These are phyloP conservation scores for Mycetomoellerius zeteki DNA, from an alignment of 1,140 invertebrate genomes.

Conservation along the genomic window DNA sequence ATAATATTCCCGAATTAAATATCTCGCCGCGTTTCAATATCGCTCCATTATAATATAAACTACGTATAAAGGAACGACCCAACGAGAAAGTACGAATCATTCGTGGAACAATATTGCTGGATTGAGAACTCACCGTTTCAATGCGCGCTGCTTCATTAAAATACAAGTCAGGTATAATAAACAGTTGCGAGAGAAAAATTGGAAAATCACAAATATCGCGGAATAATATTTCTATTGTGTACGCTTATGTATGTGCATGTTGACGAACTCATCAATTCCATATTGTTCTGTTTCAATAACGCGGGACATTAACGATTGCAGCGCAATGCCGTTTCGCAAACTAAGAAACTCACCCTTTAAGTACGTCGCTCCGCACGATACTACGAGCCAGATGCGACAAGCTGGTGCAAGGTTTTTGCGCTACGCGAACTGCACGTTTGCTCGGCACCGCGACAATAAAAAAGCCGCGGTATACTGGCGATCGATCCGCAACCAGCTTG, in stretches of 20 bases:
- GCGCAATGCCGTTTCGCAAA: neutral
- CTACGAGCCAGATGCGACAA: constrained; percentile 30
- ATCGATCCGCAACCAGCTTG: constrained; percentile 51
- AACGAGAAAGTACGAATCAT: neutral
- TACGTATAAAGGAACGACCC: neutral
- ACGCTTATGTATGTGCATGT: neutral
- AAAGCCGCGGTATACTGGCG: constrained; percentile 44
- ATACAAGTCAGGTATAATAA: constrained; percentile 40
- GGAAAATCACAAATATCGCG: neutral
- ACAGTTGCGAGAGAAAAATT: constrained; percentile 26
- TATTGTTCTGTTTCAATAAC: constrained; percentile 17
- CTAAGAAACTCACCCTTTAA: constrained; percentile 50
- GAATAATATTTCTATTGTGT: constrained; percentile 31
- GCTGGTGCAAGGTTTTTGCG: constrained; percentile 11
- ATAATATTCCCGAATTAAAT: constrained; percentile 36
- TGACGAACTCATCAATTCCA: constrained; percentile 20
- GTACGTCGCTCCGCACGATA: neutral
- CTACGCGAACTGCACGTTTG: constrained; percentile 35
- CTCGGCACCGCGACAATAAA: constrained; percentile 42
- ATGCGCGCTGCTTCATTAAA: constrained; percentile 25
- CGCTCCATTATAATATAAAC: constrained; percentile 6
- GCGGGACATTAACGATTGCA: neutral
- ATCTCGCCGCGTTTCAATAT: constrained; percentile 19
- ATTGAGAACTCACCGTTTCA: constrained; percentile 22
- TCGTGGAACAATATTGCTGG: constrained; percentile 21